phyloP scores from a whole-genome alignment of 2,797 vertebrate genomes.

The Mus minutoides region DNA sequence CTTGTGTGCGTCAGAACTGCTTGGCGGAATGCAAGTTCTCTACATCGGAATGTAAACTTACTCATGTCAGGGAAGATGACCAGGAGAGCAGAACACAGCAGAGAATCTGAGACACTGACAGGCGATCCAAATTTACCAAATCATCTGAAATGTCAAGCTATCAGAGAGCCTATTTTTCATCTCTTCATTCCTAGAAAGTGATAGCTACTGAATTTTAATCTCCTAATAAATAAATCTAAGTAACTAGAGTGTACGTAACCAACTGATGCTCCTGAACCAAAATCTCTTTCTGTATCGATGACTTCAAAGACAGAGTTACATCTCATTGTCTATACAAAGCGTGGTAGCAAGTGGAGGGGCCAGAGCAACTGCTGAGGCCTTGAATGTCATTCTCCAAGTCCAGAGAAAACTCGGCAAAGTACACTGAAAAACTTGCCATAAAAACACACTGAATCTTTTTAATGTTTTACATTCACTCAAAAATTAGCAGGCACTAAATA shows the following conservation, averaged over 20 bases:
- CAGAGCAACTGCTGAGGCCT: background rate
- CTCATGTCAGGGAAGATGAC: constrained; percentile 85
- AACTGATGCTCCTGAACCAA: background rate
- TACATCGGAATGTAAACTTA: constrained; percentile 84
- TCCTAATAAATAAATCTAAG: constrained; percentile 52
- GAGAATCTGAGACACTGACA: background rate
- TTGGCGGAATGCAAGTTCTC: constrained; percentile 89
- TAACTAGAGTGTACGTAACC: background rate
- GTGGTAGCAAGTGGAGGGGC: background rate
- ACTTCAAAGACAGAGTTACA: background rate
- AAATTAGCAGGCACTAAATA: constrained; percentile 47
- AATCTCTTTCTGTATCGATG: background rate
- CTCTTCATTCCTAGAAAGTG: constrained; percentile 44
- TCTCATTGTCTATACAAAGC: background rate
- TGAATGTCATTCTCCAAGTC: constrained; percentile 7
- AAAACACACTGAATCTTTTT: constrained; percentile 46
- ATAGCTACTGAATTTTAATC: background rate
- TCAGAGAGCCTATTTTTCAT: background rate
- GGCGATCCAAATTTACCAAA: background rate
- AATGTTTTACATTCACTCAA: constrained; percentile 24
- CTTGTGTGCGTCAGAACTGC: constrained; percentile 87
- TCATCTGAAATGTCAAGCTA: background rate
- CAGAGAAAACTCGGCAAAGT: background rate
- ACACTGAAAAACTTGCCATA: background rate
- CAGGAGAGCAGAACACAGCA: constrained; percentile 56